Evolutionary conservation across 2,888 invertebrate genomes (phyloP), one percentile per base, ranked within the genome.

Genomic region (Macrophya alboannulata): DNA sequence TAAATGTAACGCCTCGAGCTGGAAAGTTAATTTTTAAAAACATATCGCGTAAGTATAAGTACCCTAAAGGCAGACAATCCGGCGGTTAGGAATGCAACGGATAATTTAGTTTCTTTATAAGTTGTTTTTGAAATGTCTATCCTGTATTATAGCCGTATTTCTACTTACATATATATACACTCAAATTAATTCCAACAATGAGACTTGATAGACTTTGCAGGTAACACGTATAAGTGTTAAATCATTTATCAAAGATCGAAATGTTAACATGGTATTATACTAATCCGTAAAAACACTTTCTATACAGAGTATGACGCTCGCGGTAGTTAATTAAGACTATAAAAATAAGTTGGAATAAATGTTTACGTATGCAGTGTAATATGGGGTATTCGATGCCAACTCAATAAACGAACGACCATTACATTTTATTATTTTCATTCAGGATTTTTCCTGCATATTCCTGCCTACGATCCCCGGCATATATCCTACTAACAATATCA

Each of bases 1-100:
- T 43, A 8, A 40, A 8, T 40, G 43, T 72, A 72, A 43, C 72
- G 72, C 72, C 43, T 43, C 72, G 72, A n/a, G 72, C 40, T 43
- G 43, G 40, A 72, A 68, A 12, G 71, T 40, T n/a, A 17, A 43
- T 43, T 72, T 17, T 40, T 40, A 72, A 72, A 72, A 72, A 43
- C 72, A 72, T 37, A 43, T n/a, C 43, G 72, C 43, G 65, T 68
- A 25, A 25, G 40, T 72, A 17, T 68, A 25, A 25, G 40, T 72
- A 17, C 10, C 72, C 72, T 25, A n/a, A 43, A 72, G 40, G n/a
- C 72, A 72, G 43, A 10, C n/a, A 72, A 72, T 72, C 40, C 17
- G n/a, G n/a, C n/a, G 17, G n/a, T 8, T 17, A 40, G 72, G 72
- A 72, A 72, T 72, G 43, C 10, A n/a, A 72, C 40, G n/a, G 17